These are phyloP conservation scores for Dynastes tityus DNA, from an alignment of 2,888 invertebrate genomes.

Conservation along the genomic window DNA sequence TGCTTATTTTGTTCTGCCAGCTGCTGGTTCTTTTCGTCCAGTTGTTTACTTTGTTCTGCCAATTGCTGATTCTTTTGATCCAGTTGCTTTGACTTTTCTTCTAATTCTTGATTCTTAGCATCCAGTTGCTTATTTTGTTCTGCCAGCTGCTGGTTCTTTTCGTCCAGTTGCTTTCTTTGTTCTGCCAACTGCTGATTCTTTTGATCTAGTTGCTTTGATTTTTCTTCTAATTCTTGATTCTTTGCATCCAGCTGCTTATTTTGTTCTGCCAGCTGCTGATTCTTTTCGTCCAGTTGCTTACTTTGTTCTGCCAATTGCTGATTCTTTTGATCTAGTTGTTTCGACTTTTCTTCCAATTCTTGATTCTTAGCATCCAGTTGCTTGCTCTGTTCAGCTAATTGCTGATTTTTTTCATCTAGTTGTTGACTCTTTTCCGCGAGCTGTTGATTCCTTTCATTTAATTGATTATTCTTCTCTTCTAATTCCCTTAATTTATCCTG, in stretches of 20 bases:
- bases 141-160: background rate
- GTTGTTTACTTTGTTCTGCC: background rate
- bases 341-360: constrained; percentile 5
- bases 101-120: constrained; percentile 1
- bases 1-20: background rate
- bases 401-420: background rate
- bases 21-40: constrained; percentile 19
- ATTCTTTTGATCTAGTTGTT: background rate
- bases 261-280: constrained; percentile 5
- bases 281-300: constrained; percentile 21
- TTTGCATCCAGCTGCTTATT: constrained; percentile 4
- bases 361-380: constrained; percentile 21
- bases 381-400: background rate
- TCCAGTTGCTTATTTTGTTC: constrained; percentile 15
- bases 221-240: constrained; percentile 10
- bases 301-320: constrained; percentile 3
- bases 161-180: background rate
- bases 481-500: constrained; percentile 6
- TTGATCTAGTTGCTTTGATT: background rate
- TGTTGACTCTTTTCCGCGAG: background rate
- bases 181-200: background rate
- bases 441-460: background rate
- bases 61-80: background rate
- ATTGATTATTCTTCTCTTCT: constrained; percentile 19
- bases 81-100: background rate